Base-by-base conservation (phyloP, 2,888 invertebrate species). In the Hirtodrosophila cameraria region DNA sequence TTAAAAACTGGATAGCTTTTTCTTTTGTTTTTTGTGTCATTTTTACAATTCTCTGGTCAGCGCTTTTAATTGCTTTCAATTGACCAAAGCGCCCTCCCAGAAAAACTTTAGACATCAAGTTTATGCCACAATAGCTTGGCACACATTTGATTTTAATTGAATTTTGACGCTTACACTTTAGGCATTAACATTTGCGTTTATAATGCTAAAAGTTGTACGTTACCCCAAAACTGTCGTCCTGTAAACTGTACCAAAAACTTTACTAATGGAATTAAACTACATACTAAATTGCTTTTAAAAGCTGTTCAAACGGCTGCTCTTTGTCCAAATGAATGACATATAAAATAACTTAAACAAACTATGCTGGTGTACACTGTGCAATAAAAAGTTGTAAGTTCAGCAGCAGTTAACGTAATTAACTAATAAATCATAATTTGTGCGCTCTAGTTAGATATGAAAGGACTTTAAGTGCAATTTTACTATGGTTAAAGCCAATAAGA, bases 11-110 rank as follows among this genome's bases (percentile, higher is more conserved):
- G 23, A 8, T 25, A 31, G 16, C 31, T 11, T 41, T 4, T 18
- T 18, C 4, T 5, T 3, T 18, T 18, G 18, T 18, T 5, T 33
- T 25, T 13, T 11, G 12, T 27, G 2, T 39, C 38, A 33, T 18
- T 12, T 28, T 16, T 16, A 16, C 4, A 38, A 6, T 43, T 9
- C 16, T 15, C 15, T 9, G 15, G 4, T 18, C 16, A 20, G 25
- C 53, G 41, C 31, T 62, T 71, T 81, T 78, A 79, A 79, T 85
- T 81, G 78, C 82, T 78, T 82, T 66, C 64, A 80, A 82, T 80
- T 80, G 79, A 82, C 82, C 84, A 59, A 64, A 72, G 57, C 50
- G 42, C 42, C 46, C 16, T 16, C 38, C 18, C 27, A 11, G 7
- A 27, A 16, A 63, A 84, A 85, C 62, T 82, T 85, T 52, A 13